Conservation (phyloP, 2,797 vertebrate species). For the Sebastes trivittatus region DNA sequence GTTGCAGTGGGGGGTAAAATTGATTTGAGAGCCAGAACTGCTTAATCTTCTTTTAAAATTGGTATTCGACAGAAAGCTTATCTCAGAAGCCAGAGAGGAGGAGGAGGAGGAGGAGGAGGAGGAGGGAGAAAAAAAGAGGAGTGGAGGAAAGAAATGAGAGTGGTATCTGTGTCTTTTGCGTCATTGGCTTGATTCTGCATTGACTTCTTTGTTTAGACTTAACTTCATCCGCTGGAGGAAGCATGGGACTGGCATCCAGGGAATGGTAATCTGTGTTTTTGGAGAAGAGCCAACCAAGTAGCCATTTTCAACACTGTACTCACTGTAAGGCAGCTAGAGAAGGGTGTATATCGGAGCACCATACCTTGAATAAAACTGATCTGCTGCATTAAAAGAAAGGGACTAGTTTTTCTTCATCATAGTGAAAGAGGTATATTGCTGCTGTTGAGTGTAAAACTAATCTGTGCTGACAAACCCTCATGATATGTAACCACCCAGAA, state of each 20-base stretch:
- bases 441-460: slow-evolving; percentile 3
- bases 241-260: slow-evolving; percentile 19
- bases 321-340: slow-evolving; percentile 4
- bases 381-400: background rate
- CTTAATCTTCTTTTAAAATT: slow-evolving; percentile 76
- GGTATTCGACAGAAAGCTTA: slow-evolving; percentile 75
- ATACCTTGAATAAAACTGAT: background rate
- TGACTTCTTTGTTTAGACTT: slow-evolving; percentile 56
- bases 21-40: slow-evolving; percentile 72
- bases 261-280: slow-evolving; percentile 36
- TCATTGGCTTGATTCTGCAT: slow-evolving; percentile 50
- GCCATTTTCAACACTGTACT: slow-evolving; percentile 16
- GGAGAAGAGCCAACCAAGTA: slow-evolving; percentile 25
- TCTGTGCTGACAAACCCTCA: background rate
- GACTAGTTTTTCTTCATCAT: background rate
- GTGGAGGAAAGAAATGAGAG: slow-evolving; percentile 45
- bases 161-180: slow-evolving; percentile 48
- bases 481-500: background rate
- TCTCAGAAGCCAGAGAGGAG: slow-evolving; percentile 59
- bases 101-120: slow-evolving; percentile 11
- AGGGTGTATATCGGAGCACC: background rate
- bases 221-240: slow-evolving; percentile 46
- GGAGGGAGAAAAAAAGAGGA: background rate
- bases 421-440: background rate
- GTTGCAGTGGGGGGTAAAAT: slow-evolving; percentile 62